Conservation (phyloP, 1,140 invertebrate genomes). For the Drosophila micromelanica region DNA sequence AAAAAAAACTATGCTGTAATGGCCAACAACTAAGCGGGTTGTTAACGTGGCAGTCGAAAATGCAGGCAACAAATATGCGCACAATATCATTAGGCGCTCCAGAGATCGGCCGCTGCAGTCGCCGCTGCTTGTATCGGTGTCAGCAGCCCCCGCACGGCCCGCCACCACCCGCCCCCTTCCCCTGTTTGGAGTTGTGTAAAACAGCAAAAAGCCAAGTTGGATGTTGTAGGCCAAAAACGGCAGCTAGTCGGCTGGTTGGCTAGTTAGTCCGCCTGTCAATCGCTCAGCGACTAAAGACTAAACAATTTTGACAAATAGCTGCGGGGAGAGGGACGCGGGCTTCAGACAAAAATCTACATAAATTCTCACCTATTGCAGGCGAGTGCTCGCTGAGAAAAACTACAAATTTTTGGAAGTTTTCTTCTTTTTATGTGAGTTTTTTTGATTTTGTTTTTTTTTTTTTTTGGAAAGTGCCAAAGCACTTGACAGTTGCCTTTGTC, state of each 20-base stretch:
- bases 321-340: conserved; percentile 15
- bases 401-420: conserved; percentile 15
- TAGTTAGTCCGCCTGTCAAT: conserved; percentile 80
- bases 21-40: conserved; percentile 59
- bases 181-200: conserved; percentile 19
- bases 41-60: conserved; percentile 60
- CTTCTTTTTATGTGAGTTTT: not conserved
- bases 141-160: not conserved
- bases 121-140: conserved; percentile 18
- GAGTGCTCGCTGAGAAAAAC: conserved; percentile 39
- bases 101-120: conserved; percentile 23
- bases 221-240: conserved; percentile 60
- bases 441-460: too few relatives aligned
- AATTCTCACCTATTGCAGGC: conserved; percentile 74
- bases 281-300: conserved; percentile 74
- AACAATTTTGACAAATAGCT: conserved; percentile 82
- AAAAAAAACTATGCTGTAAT: conserved; percentile 29
- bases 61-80: conserved; percentile 45
- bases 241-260: conserved; percentile 55
- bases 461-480: conserved; percentile 76
- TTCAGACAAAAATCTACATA: conserved; percentile 67
- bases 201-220: conserved; percentile 29
- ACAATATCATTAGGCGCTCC: conserved; percentile 56
- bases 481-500: conserved; percentile 67
- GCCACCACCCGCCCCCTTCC: not conserved